phyloP scores from a whole-genome alignment of 2,797 vertebrate genomes.

The Scolopax rusticola region DNA sequence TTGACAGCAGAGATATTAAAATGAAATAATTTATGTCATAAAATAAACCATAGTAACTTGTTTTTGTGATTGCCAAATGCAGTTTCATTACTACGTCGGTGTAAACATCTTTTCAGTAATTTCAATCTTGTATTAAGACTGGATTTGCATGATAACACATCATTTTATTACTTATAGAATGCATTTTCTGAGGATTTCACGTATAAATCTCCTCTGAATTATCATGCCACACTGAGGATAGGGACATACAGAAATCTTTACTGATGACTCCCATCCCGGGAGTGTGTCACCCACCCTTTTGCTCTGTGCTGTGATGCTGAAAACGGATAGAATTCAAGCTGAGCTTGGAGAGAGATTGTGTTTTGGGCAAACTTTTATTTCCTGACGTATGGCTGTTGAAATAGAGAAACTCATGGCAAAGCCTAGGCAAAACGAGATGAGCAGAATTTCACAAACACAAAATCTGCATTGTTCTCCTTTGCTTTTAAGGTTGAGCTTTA shows the following conservation, averaged over 20 bases:
- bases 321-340: background rate
- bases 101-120: conserved; percentile 65
- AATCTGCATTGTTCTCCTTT: fast-evolving
- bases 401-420: background rate
- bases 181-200: conserved; percentile 5
- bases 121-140: conserved; percentile 46
- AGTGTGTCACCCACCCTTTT: background rate
- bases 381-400: background rate
- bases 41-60: conserved; percentile 62
- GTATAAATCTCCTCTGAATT: conserved; percentile 38
- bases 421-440: fast-evolving
- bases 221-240: background rate
- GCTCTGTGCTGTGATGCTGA: background rate
- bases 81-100: conserved; percentile 59
- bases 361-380: background rate
- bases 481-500: background rate
- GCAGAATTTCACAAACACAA: background rate
- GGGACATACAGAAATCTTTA: background rate
- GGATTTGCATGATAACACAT: conserved; percentile 61
- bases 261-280: background rate
- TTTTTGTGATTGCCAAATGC: conserved; percentile 64
- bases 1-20: conserved; percentile 74
- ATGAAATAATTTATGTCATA: conserved; percentile 72
- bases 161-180: conserved; percentile 58
- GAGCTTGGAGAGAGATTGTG: background rate